Conservation (phyloP, 2,888 invertebrate species). For the Drosophila anomelani region DNA sequence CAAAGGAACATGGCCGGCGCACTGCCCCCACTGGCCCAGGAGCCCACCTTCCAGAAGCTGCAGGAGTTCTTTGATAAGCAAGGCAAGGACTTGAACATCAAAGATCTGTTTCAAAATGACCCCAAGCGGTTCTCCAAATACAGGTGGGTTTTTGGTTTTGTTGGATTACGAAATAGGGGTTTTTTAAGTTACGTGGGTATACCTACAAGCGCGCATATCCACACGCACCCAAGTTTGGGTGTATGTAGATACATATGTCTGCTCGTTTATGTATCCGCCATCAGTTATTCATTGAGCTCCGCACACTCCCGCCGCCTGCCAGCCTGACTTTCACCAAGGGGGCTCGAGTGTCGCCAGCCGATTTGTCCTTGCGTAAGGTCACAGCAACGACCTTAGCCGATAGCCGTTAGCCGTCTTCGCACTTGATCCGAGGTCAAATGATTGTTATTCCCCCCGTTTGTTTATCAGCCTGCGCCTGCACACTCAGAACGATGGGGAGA, state of each 20-base stretch:
- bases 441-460: slow-evolving; percentile 26
- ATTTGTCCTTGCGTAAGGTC: slow-evolving; percentile 76
- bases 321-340: slow-evolving; percentile 27
- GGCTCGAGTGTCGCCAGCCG: slow-evolving; percentile 25
- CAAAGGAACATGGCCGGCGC: slow-evolving; percentile 75
- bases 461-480: slow-evolving; percentile 88
- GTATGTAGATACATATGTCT: slow-evolving; percentile 1
- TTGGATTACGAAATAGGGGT: slow-evolving; percentile 5
- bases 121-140: slow-evolving; percentile 93
- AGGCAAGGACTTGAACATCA: slow-evolving; percentile 91
- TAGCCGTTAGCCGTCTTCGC: slow-evolving; percentile 12
- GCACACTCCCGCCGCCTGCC: slow-evolving; percentile 13
- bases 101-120: slow-evolving; percentile 92
- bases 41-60: slow-evolving; percentile 90
- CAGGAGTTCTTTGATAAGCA: slow-evolving; percentile 90
- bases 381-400: slow-evolving; percentile 54
- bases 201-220: slow-evolving; percentile 16
- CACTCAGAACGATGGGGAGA: slow-evolving; percentile 94
- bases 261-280: slow-evolving; percentile 35
- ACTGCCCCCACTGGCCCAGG: slow-evolving; percentile 86
- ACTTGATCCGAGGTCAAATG: slow-evolving; percentile 57
- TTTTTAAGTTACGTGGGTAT: slow-evolving; percentile 28
- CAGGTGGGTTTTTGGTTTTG: slow-evolving; percentile 87
- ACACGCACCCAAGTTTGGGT: slow-evolving; percentile 8
- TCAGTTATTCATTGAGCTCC: slow-evolving; percentile 25